These are phyloP conservation scores for Leptinotarsa defecta DNA, from an alignment of 1,140 invertebrate species.

Conservation along the genomic window DNA sequence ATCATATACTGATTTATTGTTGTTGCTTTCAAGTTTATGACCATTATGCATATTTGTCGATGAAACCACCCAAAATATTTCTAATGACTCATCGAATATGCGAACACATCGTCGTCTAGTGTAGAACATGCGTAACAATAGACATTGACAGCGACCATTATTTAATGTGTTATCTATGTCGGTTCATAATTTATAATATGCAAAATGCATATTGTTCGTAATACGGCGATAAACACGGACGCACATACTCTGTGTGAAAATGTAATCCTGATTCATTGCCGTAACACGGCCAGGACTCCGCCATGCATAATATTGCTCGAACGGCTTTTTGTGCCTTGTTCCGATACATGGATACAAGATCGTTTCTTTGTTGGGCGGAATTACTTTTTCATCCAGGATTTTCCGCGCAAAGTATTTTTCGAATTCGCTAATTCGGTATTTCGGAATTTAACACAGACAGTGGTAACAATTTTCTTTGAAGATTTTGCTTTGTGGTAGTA, in stretches of 20 bases:
- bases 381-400: constrained; percentile 13
- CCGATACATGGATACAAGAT: constrained; percentile 4
- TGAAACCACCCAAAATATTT: constrained; percentile 29
- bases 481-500: no score
- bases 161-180: constrained; percentile 21
- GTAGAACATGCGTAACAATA: constrained; percentile 11
- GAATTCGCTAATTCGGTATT: no score
- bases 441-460: no score
- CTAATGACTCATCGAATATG: constrained; percentile 23
- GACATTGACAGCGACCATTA: constrained; percentile 26
- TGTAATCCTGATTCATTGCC: constrained; percentile 26
- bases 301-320: constrained; percentile 10
- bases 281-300: constrained; percentile 4
- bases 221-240: constrained; percentile 25
- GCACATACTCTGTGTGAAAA: constrained; percentile 19
- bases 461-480: no score
- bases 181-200: constrained; percentile 33
- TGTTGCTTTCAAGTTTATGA: no score
- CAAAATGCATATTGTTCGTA: constrained; percentile 33
- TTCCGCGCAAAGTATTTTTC: constrained; percentile 7
- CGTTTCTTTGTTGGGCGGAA: constrained; percentile 7
- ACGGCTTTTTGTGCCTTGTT: constrained; percentile 9
- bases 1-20: no score
- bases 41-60: constrained; percentile 1
- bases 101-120: constrained; percentile 5